Conservation (phyloP, 2,888 invertebrate genomes). For the Drosophila paramelanica region DNA sequence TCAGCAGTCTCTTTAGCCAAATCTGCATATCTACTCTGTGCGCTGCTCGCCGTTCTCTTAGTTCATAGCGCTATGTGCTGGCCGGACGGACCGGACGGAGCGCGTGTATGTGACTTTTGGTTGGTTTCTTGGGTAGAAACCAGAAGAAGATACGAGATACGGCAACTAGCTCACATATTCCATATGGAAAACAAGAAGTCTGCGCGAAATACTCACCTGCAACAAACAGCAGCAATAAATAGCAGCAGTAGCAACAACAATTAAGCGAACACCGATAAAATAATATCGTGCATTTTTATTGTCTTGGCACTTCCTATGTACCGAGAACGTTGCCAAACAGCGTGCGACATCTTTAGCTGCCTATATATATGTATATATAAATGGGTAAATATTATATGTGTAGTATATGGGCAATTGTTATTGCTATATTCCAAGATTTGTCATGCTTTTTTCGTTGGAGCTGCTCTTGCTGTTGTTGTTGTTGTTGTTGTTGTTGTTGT, state of each 20-base stretch:
- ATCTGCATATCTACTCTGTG: background rate
- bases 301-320: constrained; percentile 72
- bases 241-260: constrained; percentile 21
- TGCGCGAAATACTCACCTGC: constrained; percentile 72
- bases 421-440: constrained; percentile 52
- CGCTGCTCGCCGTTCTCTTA: background rate
- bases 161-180: constrained; percentile 67
- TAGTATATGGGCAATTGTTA: constrained; percentile 28
- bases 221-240: constrained; percentile 57
- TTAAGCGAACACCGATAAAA: constrained; percentile 55
- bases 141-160: constrained; percentile 76
- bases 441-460: constrained; percentile 42
- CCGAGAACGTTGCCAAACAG: constrained; percentile 48
- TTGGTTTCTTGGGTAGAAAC: constrained; percentile 60
- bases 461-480: constrained; percentile 3
- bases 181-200: constrained; percentile 65
- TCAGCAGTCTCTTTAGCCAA: background rate
- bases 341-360: constrained; percentile 52
- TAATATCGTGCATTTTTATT: constrained; percentile 77
- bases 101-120: constrained; percentile 80
- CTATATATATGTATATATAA: constrained; percentile 2
- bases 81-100: constrained; percentile 49
- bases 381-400: constrained; percentile 1
- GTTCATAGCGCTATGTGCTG: background rate
- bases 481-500: constrained; percentile 3